phyloP scores from a whole-genome alignment of 37 sponge, comb jelly and placozoan genomes.

The Diacarnus erythraeanus region DNA sequence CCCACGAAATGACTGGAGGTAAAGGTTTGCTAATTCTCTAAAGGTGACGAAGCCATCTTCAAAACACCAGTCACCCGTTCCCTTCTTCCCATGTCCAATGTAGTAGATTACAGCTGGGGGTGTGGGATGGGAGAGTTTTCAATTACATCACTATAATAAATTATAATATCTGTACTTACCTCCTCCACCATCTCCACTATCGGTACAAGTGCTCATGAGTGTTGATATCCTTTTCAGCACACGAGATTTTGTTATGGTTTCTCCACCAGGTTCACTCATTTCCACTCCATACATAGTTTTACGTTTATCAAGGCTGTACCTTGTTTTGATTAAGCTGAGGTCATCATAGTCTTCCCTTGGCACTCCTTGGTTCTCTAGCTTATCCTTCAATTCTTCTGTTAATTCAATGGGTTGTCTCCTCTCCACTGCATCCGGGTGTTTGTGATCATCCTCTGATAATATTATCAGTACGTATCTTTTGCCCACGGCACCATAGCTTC shows the following conservation, averaged over 20 bases:
- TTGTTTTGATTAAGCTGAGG: constrained; percentile 7
- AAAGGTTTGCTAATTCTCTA: constrained; percentile 57
- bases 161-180: background rate
- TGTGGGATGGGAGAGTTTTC: background rate
- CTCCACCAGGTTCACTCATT: background rate
- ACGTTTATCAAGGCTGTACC: background rate
- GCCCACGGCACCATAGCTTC: constrained; percentile 20
- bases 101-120: constrained; percentile 62
- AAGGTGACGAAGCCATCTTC: constrained; percentile 62
- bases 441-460: background rate
- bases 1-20: constrained; percentile 42
- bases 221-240: background rate
- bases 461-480: constrained; percentile 10
- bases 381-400: background rate
- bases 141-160: background rate
- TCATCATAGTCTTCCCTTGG: constrained; percentile 9
- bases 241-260: background rate
- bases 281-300: background rate
- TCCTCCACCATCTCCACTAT: background rate
- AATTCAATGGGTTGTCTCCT: background rate
- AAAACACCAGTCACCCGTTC: constrained; percentile 87
- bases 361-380: constrained; percentile 11
- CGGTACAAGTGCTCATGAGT: background rate
- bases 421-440: background rate
- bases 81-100: constrained; percentile 59